phyloP scores from a whole-genome alignment of 2,113 vertebrate genomes.

The Labeo rohita region DNA sequence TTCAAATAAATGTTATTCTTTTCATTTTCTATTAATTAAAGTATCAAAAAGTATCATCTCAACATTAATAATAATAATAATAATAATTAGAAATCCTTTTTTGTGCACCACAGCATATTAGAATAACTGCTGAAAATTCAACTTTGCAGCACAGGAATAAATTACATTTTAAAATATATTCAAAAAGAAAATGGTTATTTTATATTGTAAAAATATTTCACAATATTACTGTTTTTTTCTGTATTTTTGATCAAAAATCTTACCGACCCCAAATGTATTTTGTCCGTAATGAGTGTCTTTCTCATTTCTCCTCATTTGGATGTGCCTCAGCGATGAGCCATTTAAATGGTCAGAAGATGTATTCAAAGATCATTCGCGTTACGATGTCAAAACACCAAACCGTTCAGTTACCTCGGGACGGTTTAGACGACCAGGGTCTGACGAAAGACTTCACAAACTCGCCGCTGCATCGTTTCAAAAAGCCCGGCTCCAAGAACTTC shows the following conservation, averaged over 20 bases:
- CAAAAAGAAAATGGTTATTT: background rate
- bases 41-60: too few relatives aligned
- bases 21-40: too few relatives aligned
- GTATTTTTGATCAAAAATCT: background rate
- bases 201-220: background rate
- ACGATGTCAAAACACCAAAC: constrained; percentile 96
- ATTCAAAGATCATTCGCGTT: constrained; percentile 95
- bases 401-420: constrained; percentile 94
- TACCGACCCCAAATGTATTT: too few relatives aligned
- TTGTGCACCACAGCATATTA: too few relatives aligned
- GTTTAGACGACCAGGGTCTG: constrained; percentile 94
- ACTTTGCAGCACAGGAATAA: background rate
- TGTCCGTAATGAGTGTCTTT: too few relatives aligned
- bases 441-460: constrained; percentile 98
- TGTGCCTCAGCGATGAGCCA: constrained; percentile 90
- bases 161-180: background rate
- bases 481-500: constrained; percentile 96
- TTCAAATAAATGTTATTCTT: too few relatives aligned
- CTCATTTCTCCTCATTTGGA: background rate
- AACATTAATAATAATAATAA: too few relatives aligned
- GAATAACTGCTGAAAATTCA: background rate
- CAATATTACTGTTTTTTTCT: background rate
- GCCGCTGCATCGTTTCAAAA: constrained; percentile 96
- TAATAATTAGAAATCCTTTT: too few relatives aligned
- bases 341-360: constrained; percentile 98